Percentiles rank a stretch among this genome's conserved stretches.
phyloP scores from a whole-genome alignment of 1,140 invertebrate species.

The Brachionus rubens region DNA sequence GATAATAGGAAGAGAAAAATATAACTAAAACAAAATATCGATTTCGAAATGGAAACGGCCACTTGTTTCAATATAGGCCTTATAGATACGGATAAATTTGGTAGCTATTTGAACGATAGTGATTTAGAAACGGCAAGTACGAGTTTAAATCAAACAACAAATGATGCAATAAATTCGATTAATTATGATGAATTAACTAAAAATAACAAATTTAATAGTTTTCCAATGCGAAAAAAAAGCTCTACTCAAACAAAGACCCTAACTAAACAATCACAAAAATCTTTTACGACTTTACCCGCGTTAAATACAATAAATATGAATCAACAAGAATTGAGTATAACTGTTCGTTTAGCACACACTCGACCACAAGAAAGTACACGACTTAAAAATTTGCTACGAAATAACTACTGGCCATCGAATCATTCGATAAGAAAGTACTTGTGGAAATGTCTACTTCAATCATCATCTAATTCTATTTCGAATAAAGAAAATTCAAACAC shows the following conservation, averaged over 20 bases:
- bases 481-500: slow-evolving; percentile 6
- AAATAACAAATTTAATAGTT: slow-evolving; percentile 34
- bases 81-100: slow-evolving; percentile 1
- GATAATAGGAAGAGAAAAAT: no score
- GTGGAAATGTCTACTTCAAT: slow-evolving; percentile 47
- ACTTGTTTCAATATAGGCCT: neutral
- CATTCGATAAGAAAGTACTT: slow-evolving; percentile 48
- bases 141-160: neutral
- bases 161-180: neutral
- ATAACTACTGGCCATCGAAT: slow-evolving; percentile 48
- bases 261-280: neutral
- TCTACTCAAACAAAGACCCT: neutral
- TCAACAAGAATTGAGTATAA: slow-evolving; percentile 29
- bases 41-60: neutral
- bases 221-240: slow-evolving; percentile 24
- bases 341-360: neutral
- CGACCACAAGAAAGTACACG: slow-evolving; percentile 48
- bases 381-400: slow-evolving; percentile 48
- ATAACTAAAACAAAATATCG: no score
- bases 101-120: neutral
- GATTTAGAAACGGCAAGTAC: neutral
- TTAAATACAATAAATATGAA: neutral
- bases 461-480: neutral
- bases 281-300: neutral
- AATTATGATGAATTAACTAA: neutral